Conservation (phyloP, 2,888 invertebrate genomes). For the Chrysina gloriosa region DNA sequence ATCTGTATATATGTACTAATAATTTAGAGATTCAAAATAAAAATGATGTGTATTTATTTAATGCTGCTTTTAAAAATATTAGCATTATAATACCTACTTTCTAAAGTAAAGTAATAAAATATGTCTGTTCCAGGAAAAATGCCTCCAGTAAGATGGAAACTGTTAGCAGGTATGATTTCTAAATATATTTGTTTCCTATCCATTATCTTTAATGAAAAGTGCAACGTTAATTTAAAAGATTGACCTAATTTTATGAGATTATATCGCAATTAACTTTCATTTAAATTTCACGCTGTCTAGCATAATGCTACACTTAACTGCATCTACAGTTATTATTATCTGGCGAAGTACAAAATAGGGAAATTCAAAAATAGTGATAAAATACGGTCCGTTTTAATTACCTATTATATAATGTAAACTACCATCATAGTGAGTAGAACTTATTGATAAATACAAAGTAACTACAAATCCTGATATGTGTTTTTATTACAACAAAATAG, state of each 20-base stretch:
- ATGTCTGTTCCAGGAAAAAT: constrained; percentile 45
- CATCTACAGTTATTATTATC: neutral
- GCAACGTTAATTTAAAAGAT: constrained; percentile 13
- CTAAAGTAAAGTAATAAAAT: neutral
- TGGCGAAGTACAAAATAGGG: neutral
- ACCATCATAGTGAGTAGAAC: no score
- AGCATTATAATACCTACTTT: no score
- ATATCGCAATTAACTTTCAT: constrained; percentile 20
- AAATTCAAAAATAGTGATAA: no score
- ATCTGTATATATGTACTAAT: no score
- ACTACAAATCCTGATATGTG: no score
- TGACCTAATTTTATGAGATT: constrained; percentile 13
- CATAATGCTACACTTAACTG: neutral
- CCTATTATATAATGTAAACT: neutral
- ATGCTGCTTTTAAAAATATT: no score
- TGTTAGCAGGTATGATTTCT: constrained; percentile 47
- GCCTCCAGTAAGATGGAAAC: constrained; percentile 51
- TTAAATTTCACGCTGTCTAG: neutral
- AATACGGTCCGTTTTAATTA: no score
- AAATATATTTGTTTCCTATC: constrained; percentile 6
- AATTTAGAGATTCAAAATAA: no score
- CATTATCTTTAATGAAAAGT: constrained; percentile 1
- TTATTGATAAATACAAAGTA: no score
- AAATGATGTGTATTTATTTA: no score
- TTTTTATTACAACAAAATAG: no score